Percentiles rank a stretch among this genome's conserved stretches.
Evolutionary conservation across 2,797 vertebrate genomes (phyloP).

Genomic region (Fistularia tabacaria): DNA sequence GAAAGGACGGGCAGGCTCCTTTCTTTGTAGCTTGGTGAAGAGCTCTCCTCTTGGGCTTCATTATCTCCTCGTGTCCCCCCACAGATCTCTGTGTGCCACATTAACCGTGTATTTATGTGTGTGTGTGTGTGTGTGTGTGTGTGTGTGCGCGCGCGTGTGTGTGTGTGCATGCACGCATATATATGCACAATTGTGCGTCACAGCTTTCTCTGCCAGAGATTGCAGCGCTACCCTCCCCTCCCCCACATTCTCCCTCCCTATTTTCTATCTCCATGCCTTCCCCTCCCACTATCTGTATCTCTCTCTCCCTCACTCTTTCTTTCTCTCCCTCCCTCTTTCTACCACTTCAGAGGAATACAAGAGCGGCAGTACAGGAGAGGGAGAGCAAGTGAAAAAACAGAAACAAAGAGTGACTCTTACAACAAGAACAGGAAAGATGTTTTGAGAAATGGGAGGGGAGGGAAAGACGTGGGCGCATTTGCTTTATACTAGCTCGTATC

Average conservation of each 20-base stretch:
- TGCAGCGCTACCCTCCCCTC: slow-evolving; percentile 60
- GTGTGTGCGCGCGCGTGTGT: slow-evolving; percentile 11
- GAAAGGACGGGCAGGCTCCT: slow-evolving; percentile 8
- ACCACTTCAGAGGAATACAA: slow-evolving; percentile 44
- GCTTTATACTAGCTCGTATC: slow-evolving; percentile 8
- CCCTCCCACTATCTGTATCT: slow-evolving; percentile 44
- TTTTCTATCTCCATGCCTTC: slow-evolving; percentile 48
- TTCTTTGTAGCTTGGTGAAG: slow-evolving; percentile 26
- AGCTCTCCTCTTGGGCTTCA: slow-evolving; percentile 22
- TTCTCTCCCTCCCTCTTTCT: slow-evolving; percentile 38
- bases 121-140: slow-evolving; percentile 20
- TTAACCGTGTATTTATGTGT: slow-evolving; percentile 14
- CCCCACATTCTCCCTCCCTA: slow-evolving; percentile 55
- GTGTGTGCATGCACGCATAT: slow-evolving; percentile 11
- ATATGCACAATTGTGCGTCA: slow-evolving; percentile 57
- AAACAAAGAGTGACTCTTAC: slow-evolving; percentile 27
- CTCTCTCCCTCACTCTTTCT: not conserved
- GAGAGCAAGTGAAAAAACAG: slow-evolving; percentile 17
- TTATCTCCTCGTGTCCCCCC: slow-evolving; percentile 12
- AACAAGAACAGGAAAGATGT: slow-evolving; percentile 24
- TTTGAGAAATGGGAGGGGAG: not conserved
- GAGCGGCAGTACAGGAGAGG: slow-evolving; percentile 39
- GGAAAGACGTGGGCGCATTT: not conserved
- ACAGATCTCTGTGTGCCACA: slow-evolving; percentile 48
- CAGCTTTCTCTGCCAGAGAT: slow-evolving; percentile 64